These are phyloP conservation scores for Leptopilina clavipes DNA, from an alignment of 1,140 invertebrate genomes.

Conservation along the genomic window DNA sequence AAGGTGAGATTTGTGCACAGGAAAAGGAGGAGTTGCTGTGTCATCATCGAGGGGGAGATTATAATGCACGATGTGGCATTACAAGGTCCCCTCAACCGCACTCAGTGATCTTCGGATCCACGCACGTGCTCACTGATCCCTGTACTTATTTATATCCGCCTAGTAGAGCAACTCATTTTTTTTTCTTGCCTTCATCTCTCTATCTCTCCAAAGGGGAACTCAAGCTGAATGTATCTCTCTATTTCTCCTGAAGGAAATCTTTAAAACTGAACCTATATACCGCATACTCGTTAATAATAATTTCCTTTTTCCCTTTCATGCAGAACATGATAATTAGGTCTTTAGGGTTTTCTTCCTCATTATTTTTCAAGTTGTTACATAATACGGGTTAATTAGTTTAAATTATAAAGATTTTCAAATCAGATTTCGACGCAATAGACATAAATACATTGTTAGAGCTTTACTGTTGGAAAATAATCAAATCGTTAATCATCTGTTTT, in stretches of 20 bases:
- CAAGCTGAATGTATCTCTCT: background rate
- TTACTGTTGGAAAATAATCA: too few species aligned
- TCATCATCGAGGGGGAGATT: conserved; percentile 28
- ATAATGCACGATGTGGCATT: conserved; percentile 35
- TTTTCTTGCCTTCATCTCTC: background rate
- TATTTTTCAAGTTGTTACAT: too few species aligned
- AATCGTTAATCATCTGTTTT: too few species aligned
- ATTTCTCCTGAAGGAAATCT: background rate
- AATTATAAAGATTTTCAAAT: too few species aligned
- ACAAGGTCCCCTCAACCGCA: conserved; percentile 31
- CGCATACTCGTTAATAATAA: too few species aligned
- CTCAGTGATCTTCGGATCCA: conserved; percentile 30
- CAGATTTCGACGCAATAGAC: too few species aligned
- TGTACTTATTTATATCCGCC: conserved; percentile 38
- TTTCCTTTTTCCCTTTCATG: too few species aligned
- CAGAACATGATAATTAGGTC: too few species aligned
- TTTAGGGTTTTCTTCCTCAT: too few species aligned
- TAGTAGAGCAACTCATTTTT: conserved; percentile 13
- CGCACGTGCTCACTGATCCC: conserved; percentile 43
- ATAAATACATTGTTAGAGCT: too few species aligned
- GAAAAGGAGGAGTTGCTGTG: conserved; percentile 31
- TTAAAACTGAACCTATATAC: too few species aligned
- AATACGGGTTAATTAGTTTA: too few species aligned
- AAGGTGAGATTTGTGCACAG: conserved; percentile 15
- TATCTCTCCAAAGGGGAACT: background rate